Evolutionary conservation across 2,797 vertebrate genomes (phyloP), one percentile per base, ranked within the genome.

Genomic region (Hozukius guyotensis): DNA sequence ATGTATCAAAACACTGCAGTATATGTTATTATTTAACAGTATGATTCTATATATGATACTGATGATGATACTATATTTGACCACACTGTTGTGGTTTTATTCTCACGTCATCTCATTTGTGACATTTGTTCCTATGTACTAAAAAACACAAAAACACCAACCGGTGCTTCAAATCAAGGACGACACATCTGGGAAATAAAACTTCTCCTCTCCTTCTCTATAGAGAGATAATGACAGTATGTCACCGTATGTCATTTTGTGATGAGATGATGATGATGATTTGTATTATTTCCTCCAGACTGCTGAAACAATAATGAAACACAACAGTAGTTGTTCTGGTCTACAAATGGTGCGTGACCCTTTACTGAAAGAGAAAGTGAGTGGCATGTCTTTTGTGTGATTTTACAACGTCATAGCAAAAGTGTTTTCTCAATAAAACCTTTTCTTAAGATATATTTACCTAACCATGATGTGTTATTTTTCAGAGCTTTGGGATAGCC

Each of bases 281-380:
- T 16, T 80, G 24, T 59, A 1, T 78, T 63, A 25, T 78, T 25
- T 80, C 81, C 93, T 94, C 60, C 92, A 99, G 98, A 99, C 98
- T 0, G 96, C 96, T 31, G 94, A 95, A 63, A 76, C 89, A 38
- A 97, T 99, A 90, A 84, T 98, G 90, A 95, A 92, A 78, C 95
- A 95, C 82, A 99, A 94, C 90, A 94, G 81, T 34, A 95, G 94
- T 57, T 96, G 96, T 87, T 95, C 81, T 75, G 92, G 91, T 56
- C 69, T 97, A 32, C 92, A 95, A 49, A 93, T 97, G 84, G 90
- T 80, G 10, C 95, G 85, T 38, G 96, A 98, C 64, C 80, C 93
- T 73, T 94, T 96, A 81, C 97, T 99, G 25, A 97, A 97, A 87
- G 98, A 99, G 88, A 96, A 95, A 88, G 98, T 97, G 88, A 96